Conservation (phyloP, 2,888 invertebrate species). For the Phrixothrix hirtus region DNA sequence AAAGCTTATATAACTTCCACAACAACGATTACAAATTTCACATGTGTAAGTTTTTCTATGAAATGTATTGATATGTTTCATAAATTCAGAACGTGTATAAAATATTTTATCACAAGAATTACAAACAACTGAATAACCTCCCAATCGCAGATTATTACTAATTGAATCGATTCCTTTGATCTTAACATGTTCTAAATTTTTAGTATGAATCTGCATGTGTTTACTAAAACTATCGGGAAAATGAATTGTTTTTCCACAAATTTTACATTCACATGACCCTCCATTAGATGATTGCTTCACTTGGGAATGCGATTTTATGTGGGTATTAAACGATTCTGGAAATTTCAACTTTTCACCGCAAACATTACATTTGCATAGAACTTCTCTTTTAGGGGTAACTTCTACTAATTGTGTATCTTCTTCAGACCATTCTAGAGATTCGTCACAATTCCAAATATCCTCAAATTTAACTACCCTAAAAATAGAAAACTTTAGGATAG, state of each 20-base stretch:
- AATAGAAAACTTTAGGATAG: too few relatives aligned
- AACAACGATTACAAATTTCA: constrained; percentile 16
- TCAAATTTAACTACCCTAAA: constrained; percentile 16
- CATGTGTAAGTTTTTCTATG: constrained; percentile 18
- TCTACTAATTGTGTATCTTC: background rate
- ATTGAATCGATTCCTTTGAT: background rate
- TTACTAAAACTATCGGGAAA: constrained; percentile 22
- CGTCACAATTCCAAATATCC: background rate
- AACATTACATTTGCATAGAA: constrained; percentile 16
- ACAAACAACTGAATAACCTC: constrained; percentile 22
- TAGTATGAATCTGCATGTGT: constrained; percentile 20
- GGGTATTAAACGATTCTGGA: constrained; percentile 5
- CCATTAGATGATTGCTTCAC: background rate
- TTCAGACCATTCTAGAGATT: background rate
- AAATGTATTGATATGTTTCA: constrained; percentile 11
- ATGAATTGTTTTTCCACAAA: constrained; percentile 15
- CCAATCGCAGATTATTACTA: background rate
- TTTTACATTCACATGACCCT: constrained; percentile 10
- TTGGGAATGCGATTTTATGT: constrained; percentile 4
- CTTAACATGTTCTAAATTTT: constrained; percentile 8
- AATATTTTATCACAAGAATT: constrained; percentile 13
- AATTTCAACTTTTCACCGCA: constrained; percentile 12
- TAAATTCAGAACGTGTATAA: constrained; percentile 18
- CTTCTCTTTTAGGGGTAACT: constrained; percentile 4
- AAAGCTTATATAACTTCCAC: constrained; percentile 19